Conservation (phyloP, 2,888 invertebrate species). For the Pheosia tremula region DNA sequence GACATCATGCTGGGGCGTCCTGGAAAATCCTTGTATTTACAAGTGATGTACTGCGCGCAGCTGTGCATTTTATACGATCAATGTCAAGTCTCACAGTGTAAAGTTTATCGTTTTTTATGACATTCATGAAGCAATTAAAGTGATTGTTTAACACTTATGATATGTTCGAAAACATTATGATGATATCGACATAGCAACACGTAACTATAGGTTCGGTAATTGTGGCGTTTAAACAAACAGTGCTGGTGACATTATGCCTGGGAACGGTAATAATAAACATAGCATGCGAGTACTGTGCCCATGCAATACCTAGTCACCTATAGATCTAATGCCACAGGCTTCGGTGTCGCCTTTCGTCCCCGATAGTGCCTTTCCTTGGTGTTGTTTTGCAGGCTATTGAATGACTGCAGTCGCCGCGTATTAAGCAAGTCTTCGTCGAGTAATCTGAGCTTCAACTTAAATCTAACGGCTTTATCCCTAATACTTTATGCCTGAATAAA, state of each 20-base stretch:
- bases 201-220: slow-evolving; percentile 2
- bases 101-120: background rate
- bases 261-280: slow-evolving; percentile 16
- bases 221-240: background rate
- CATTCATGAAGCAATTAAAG: background rate
- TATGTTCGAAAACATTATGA: background rate
- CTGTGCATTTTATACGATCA: background rate
- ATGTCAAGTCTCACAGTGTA: background rate
- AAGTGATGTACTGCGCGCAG: background rate
- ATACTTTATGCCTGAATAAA: slow-evolving; percentile 69
- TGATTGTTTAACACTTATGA: background rate
- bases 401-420: slow-evolving; percentile 73
- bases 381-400: slow-evolving; percentile 78
- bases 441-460: slow-evolving; percentile 74
- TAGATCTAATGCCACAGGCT: slow-evolving; percentile 68
- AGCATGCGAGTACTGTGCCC: slow-evolving; percentile 24
- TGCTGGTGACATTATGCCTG: slow-evolving; percentile 4
- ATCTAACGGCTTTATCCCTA: slow-evolving; percentile 71
- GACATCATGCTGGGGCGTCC: slow-evolving; percentile 24
- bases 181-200: slow-evolving; percentile 2
- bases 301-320: slow-evolving; percentile 52
- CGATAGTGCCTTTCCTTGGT: slow-evolving; percentile 76
- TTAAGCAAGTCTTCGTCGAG: slow-evolving; percentile 75
- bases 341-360: slow-evolving; percentile 78
- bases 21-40: background rate